phyloP scores from a whole-genome alignment of 2,797 vertebrate species.

The Tinamus major region DNA sequence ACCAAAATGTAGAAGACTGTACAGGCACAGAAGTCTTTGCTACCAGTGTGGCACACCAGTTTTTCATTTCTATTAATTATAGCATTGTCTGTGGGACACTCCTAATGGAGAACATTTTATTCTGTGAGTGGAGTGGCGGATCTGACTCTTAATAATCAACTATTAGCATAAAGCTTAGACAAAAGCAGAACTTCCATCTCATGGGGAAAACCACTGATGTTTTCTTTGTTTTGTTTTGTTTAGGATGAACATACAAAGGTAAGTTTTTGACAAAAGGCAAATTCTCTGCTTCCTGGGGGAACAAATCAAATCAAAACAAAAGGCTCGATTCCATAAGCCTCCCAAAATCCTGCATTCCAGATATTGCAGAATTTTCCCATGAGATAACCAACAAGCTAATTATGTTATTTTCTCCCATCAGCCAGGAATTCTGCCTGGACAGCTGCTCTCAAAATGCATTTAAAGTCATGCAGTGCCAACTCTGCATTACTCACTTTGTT shows the following conservation, averaged over 20 bases:
- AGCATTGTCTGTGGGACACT: not conserved
- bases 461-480: not conserved
- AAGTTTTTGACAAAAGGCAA: not conserved
- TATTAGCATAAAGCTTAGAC: not conserved
- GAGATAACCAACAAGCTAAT: too few relatives aligned
- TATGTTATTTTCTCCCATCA: not conserved
- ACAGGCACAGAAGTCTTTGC: not conserved
- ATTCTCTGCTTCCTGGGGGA: not conserved
- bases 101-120: not conserved
- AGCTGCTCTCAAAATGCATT: not conserved
- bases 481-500: too few relatives aligned
- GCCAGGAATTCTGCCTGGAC: not conserved
- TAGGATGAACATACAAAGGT: not conserved
- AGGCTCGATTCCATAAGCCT: not conserved
- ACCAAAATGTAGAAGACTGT: not conserved
- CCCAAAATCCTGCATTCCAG: not conserved
- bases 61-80: not conserved
- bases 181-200: not conserved
- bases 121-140: not conserved
- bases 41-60: fast-evolving
- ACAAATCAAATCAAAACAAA: not conserved
- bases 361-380: too few relatives aligned
- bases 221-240: not conserved
- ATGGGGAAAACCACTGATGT: not conserved
- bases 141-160: not conserved